Base-by-base conservation (phyloP, 2,797 vertebrate species). In the Columba guinea region DNA sequence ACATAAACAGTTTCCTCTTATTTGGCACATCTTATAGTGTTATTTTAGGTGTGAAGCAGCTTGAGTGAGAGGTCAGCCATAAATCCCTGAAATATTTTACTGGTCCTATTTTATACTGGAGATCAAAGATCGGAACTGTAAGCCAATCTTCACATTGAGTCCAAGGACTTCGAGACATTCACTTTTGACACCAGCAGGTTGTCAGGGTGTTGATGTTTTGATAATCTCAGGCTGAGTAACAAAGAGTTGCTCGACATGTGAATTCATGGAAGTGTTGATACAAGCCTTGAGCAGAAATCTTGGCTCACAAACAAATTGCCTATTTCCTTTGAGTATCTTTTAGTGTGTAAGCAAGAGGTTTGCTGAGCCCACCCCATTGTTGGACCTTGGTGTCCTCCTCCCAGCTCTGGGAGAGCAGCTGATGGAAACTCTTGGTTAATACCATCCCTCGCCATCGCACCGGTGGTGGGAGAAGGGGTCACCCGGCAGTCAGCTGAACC, bases 11-110 rank as follows among this genome's bases (percentile, higher is more conserved):
- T 94, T 96, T 95, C 97, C 89, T 97, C 97, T 93, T 95, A 95
- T 56, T 87, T 97, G 97, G 98, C 97, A 96, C 64, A 55, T 92
- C 59, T 75, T 49, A 35, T 24, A 21, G 32, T 98, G 98, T 98
- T 98, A 95, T 98, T 98, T 98, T 98, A 98, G 97, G 98, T 98
- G 98, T 97, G 97, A 98, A 97, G 94, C 95, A 97, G 97, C 96
- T 97, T 46, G 0, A 97, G 88, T 95, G 96, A 97, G 97, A 98
- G 97, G 95, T 97, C 74, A 84, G 97, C 97, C 97, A 97, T 97
- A 98, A 98, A 98, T 97, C 97, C 94, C 93, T 86, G 35, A 35
- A 60, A 87, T 97, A 91, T 96, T 98, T 97, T 98, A 97, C 94
- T 92, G 95, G 96, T 97, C 52, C 94, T 94, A 67, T 97, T 97